These are phyloP conservation scores for Lophotis ruficrista DNA, from an alignment of 2,113 vertebrate species.

Conservation along the genomic window DNA sequence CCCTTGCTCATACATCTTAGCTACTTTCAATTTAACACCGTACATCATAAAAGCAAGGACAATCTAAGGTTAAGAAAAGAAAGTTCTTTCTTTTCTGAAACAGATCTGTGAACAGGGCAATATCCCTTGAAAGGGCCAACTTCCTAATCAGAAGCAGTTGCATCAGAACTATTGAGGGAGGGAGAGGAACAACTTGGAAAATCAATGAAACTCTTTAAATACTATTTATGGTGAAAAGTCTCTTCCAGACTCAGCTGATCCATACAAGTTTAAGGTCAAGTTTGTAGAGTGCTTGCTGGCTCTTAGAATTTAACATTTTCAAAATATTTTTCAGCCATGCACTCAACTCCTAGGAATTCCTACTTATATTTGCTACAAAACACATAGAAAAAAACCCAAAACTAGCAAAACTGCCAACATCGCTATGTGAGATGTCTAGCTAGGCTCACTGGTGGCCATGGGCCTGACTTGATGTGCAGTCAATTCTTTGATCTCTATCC, in stretches of 20 bases:
- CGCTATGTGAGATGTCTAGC: rapidly evolving
- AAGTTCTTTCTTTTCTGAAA: background rate
- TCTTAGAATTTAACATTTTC: background rate
- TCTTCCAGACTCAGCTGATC: background rate
- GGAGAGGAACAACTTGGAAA: background rate
- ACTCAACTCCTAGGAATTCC: background rate
- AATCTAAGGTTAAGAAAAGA: constrained; percentile 26
- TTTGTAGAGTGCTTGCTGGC: background rate
- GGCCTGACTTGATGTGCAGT: background rate
- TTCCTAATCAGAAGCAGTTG: background rate
- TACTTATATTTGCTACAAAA: background rate
- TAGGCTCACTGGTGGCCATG: background rate
- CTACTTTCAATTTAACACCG: constrained; percentile 13
- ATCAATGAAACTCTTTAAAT: background rate
- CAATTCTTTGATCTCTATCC: background rate
- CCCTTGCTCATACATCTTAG: background rate
- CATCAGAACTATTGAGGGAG: background rate
- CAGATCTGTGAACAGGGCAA: background rate
- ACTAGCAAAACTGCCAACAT: background rate
- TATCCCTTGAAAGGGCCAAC: background rate
- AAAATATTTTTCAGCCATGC: background rate
- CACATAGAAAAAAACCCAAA: background rate
- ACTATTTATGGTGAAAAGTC: background rate
- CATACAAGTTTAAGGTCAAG: background rate
- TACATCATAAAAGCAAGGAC: constrained; percentile 39